Conservation (phyloP, 2,888 invertebrate species). For the Loripinus fragilis region DNA sequence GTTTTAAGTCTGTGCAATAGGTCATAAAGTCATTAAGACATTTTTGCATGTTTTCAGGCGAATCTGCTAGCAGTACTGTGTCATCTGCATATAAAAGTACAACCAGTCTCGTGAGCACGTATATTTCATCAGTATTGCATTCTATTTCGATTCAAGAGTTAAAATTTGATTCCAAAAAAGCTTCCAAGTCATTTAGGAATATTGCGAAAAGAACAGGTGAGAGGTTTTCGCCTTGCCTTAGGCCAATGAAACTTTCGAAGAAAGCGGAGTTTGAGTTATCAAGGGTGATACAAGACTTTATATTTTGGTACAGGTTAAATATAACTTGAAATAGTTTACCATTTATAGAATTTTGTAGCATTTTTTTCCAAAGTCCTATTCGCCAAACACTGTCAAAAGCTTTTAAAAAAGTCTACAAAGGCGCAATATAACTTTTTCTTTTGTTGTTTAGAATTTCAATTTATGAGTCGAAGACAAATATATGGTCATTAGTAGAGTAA, state of each 20-base stretch:
- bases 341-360: not conserved
- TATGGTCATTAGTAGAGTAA: conserved; percentile 34
- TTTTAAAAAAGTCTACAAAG: not conserved
- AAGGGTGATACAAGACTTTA: not conserved
- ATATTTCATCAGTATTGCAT: not conserved
- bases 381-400: not conserved
- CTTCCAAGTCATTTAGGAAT: not conserved
- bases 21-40: conserved; percentile 1
- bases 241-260: not conserved
- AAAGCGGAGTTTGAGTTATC: not conserved
- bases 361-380: not conserved
- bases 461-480: not conserved
- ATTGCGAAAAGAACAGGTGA: not conserved
- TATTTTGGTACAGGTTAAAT: not conserved
- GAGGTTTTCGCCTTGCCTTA: not conserved
- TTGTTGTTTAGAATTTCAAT: not conserved
- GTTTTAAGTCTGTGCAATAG: conserved; percentile 26
- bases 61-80: conserved; percentile 27
- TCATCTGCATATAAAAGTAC: conserved; percentile 37
- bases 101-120: not conserved
- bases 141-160: not conserved
- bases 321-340: conserved; percentile 5
- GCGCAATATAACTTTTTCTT: conserved; percentile 1
- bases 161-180: not conserved
- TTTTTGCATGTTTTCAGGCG: not conserved